Percentiles rank a stretch among this genome's conserved stretches.
Conservation (phyloP, 2,888 invertebrate genomes). For the Criorhina ranunculi region DNA sequence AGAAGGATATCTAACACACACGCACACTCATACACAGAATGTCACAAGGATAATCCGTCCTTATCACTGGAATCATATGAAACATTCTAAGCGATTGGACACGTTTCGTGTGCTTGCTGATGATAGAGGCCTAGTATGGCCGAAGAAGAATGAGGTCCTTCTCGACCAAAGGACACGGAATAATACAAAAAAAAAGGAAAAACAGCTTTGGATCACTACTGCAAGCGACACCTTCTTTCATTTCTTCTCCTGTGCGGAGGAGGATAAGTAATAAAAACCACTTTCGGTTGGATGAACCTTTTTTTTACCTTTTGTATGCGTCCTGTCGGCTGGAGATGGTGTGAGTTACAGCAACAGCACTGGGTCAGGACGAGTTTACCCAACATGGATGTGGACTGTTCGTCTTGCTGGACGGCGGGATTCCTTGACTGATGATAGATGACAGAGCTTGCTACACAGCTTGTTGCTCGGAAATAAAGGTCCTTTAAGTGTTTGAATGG, state of each 20-base stretch:
- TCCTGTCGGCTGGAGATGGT: constrained; percentile 67
- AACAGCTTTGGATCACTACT: constrained; percentile 40
- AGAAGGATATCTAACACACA: constrained; percentile 1
- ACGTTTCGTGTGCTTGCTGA: constrained; percentile 3
- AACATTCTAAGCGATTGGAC: constrained; percentile 14
- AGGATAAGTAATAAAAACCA: constrained; percentile 60
- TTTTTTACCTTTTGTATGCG: constrained; percentile 74
- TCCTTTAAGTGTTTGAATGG: constrained; percentile 21
- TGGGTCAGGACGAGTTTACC: constrained; percentile 55
- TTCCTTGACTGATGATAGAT: constrained; percentile 47
- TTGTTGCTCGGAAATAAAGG: constrained; percentile 25
- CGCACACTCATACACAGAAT: constrained; percentile 23
- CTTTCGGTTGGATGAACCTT: constrained; percentile 55
- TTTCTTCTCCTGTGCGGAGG: background rate
- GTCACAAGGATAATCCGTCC: constrained; percentile 34
- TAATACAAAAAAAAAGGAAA: constrained; percentile 14
- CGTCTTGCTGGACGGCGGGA: background rate
- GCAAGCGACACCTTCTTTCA: constrained; percentile 28
- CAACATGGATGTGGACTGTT: constrained; percentile 68
- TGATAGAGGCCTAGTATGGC: constrained; percentile 8
- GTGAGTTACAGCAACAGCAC: constrained; percentile 69
- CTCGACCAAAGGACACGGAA: constrained; percentile 16
- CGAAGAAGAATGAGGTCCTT: constrained; percentile 5
- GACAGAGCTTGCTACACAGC: background rate
- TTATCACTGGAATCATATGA: constrained; percentile 35